Evolutionary conservation across 1,140 invertebrate genomes (phyloP), one percentile per base, ranked within the genome.

Genomic region (Brachionus manjavacas): DNA sequence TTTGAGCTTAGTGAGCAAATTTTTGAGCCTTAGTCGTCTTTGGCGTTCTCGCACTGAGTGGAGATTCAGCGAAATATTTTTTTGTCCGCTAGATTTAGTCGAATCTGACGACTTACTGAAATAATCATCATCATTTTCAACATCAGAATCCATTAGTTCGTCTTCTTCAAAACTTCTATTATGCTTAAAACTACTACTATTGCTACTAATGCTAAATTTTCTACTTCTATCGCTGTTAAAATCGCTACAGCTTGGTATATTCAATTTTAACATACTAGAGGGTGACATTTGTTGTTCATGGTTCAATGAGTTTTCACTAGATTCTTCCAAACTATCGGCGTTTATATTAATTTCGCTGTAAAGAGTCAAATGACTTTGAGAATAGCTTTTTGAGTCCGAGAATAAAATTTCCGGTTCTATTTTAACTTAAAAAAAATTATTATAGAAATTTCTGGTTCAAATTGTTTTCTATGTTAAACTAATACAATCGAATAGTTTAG

Each of bases 1-100:
- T 49, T 76, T 76, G 20, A 76, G 43, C 20, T 76, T 76, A 14
- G 41, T 76, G 11, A 76, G 25, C 46, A 76, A 76, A 76, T 76
- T 76, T 76, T 76, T 76, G 8, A 76, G 43, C 25, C 72, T 76
- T 52, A 76, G 28, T 49, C 72, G 16, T 49, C 72, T 23, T 49
- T 76, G 72, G 2, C 72, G 39, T 49, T 76, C 72, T 35, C 72
- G 39, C 8, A 76, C 43, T 12, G 72, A 76, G 41, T 76, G 72
- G 4, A 76, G 6, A 49, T 28, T 76, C 41, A 76, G 25, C n/a
- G 72, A 76, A 11, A 46, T 20, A 16, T 39, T 39, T n/a, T 39
- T 74, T 16, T 9, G 31, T 41, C 16, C 39, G 4, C 12, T 23
- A 41, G 70, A 74, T 12, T 39, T 41, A 20, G 14, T 41, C 20